A percentile compares a stretch with the other conserved stretches of the same genome.
phyloP scores from a whole-genome alignment of 2,113 vertebrate genomes.

The Stomatorhinus ivindoensis region DNA sequence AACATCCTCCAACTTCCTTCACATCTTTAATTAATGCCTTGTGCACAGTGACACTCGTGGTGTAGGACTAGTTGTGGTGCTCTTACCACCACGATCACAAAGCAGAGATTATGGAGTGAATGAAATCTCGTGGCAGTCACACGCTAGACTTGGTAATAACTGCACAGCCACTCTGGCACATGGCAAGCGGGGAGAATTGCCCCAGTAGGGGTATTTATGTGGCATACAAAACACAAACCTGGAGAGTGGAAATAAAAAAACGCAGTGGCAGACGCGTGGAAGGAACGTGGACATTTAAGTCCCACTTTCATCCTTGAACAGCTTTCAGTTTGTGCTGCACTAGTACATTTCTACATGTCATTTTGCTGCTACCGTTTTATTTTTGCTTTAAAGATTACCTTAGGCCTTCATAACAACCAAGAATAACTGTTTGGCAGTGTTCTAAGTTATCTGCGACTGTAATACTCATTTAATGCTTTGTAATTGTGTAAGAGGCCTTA shows the following conservation, averaged over 20 bases:
- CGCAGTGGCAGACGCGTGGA: no score
- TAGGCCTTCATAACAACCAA: background rate
- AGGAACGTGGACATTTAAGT: background rate
- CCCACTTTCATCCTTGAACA: background rate
- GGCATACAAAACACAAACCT: background rate
- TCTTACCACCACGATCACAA: background rate
- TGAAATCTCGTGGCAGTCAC: background rate
- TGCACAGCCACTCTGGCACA: background rate
- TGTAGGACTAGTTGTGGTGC: background rate
- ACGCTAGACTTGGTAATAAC: background rate
- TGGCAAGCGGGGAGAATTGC: background rate
- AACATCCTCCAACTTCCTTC: background rate
- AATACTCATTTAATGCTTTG: background rate
- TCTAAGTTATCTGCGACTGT: no score
- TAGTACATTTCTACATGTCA: background rate
- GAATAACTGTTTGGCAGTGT: background rate
- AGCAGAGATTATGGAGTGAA: background rate
- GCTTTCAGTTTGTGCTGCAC: background rate
- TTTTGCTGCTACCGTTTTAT: background rate
- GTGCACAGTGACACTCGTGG: background rate
- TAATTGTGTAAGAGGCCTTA: background rate
- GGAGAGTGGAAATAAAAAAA: background rate
- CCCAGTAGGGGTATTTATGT: background rate
- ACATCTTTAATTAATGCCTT: background rate
- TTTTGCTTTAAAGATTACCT: background rate